Percentiles rank a stretch among this genome's conserved stretches.
phyloP scores from a whole-genome alignment of 2,113 vertebrate genomes.

The Sylvilagus bachmani region DNA sequence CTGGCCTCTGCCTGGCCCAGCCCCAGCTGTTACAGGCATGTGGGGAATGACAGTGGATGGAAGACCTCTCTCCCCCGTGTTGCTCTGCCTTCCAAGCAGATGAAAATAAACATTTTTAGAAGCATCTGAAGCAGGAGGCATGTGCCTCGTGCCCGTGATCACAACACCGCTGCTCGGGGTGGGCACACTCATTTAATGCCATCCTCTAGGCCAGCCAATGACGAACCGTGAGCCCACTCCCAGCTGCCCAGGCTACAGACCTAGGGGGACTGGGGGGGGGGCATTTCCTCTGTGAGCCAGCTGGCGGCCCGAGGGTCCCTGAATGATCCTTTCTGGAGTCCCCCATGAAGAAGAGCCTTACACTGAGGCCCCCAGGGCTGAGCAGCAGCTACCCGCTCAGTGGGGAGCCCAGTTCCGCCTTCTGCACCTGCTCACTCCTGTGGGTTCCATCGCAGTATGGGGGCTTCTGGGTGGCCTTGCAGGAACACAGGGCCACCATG shows the following conservation, averaged over 20 bases:
- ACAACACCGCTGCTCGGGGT: not conserved
- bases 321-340: not conserved
- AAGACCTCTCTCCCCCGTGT: too few relatives aligned
- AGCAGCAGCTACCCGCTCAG: slow-evolving; percentile 32
- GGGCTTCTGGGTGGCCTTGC: slow-evolving; percentile 90
- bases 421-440: slow-evolving; percentile 83
- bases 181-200: slow-evolving; percentile 16
- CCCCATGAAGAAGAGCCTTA: not conserved
- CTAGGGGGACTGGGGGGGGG: not conserved
- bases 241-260: not conserved
- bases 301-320: not conserved
- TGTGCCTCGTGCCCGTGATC: not conserved
- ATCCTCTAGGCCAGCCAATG: not conserved
- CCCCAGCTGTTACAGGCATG: too few relatives aligned
- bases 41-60: too few relatives aligned
- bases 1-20: too few relatives aligned
- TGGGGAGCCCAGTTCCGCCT: slow-evolving; percentile 64
- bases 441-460: slow-evolving; percentile 94
- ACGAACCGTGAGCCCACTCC: not conserved
- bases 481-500: slow-evolving; percentile 89
- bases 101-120: too few relatives aligned
- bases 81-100: too few relatives aligned
- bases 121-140: too few relatives aligned
- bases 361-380: too few relatives aligned
- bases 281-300: not conserved